Evolutionary conservation across 2,113 vertebrate species (phyloP).

Genomic region (Eleginops maclovinus): DNA sequence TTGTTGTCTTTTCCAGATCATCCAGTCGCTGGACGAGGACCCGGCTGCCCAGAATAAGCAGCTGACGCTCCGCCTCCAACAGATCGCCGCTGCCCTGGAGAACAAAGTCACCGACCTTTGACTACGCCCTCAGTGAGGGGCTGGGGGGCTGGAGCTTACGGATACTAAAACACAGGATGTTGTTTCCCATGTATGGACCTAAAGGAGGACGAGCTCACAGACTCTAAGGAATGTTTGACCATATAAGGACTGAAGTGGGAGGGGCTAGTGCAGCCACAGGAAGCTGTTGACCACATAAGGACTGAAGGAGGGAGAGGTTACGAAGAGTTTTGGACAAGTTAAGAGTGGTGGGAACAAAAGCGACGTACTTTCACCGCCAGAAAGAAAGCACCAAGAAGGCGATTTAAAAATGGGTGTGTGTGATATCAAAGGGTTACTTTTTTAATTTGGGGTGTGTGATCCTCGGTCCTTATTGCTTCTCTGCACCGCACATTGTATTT

Average conservation of each 20-base stretch:
- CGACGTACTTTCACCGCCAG: slow-evolving; percentile 1
- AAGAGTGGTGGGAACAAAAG: slow-evolving; percentile 20
- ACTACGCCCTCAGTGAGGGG: slow-evolving; percentile 72
- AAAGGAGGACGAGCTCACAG: slow-evolving; percentile 23
- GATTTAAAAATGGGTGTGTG: neutral
- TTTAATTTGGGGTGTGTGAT: slow-evolving; percentile 24
- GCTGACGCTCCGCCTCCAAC: slow-evolving; percentile 96
- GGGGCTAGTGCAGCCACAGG: slow-evolving; percentile 35
- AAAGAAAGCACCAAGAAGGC: slow-evolving; percentile 3
- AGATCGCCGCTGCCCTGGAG: slow-evolving; percentile 95
- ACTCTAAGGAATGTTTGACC: slow-evolving; percentile 48
- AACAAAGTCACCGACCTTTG: slow-evolving; percentile 99
- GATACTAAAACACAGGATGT: slow-evolving; percentile 36
- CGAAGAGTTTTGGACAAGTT: slow-evolving; percentile 18
- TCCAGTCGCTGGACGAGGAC: slow-evolving; percentile 95
- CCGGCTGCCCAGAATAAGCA: slow-evolving; percentile 98
- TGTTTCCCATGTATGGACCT: slow-evolving; percentile 36
- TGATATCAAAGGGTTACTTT: slow-evolving; percentile 58
- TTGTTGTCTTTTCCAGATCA: slow-evolving; percentile 86
- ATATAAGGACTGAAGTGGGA: slow-evolving; percentile 31
- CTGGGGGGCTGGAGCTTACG: too few relatives aligned
- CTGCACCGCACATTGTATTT: slow-evolving; percentile 14
- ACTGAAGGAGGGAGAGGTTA: slow-evolving; percentile 25
- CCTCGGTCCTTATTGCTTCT: slow-evolving; percentile 23
- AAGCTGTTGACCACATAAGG: slow-evolving; percentile 35